phyloP scores from a whole-genome alignment of 2,888 invertebrate genomes.

The Andrena minutula region DNA sequence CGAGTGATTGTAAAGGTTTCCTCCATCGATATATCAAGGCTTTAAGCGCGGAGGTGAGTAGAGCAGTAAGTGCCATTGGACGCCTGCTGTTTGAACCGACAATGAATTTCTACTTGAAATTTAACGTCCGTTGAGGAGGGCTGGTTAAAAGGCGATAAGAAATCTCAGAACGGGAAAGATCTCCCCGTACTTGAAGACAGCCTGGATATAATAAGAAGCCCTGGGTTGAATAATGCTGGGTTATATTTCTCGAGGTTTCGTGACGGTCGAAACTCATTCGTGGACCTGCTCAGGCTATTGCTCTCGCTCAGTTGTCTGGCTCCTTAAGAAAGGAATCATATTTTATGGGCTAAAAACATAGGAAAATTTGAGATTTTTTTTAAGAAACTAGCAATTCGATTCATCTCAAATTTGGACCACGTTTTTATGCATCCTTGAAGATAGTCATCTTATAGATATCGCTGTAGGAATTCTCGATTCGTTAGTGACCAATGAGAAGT shows the following conservation, averaged over 20 bases:
- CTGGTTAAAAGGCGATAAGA: constrained; percentile 34
- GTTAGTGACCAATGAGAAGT: too few species aligned
- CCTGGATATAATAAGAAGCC: constrained; percentile 80
- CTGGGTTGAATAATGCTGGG: constrained; percentile 78
- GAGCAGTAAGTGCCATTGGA: neutral
- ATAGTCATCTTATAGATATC: too few species aligned
- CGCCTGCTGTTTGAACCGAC: constrained; percentile 46
- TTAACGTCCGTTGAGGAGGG: constrained; percentile 61
- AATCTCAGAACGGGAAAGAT: constrained; percentile 35
- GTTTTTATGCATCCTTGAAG: too few species aligned
- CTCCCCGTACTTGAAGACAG: constrained; percentile 71
- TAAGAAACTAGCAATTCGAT: too few species aligned
- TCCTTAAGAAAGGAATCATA: neutral
- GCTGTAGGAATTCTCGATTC: too few species aligned
- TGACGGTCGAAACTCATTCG: constrained; percentile 59
- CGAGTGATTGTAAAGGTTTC: too few species aligned
- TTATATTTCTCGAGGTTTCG: constrained; percentile 74
- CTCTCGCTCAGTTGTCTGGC: constrained; percentile 6
- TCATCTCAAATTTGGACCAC: too few species aligned
- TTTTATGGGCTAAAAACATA: too few species aligned
- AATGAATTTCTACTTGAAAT: constrained; percentile 77
- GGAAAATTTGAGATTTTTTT: too few species aligned
- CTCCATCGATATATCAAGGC: neutral
- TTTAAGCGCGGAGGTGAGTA: neutral
- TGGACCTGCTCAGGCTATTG: constrained; percentile 22